Percentiles rank a stretch among this genome's conserved stretches.
Evolutionary conservation across 2,888 invertebrate genomes (phyloP).

Genomic region (Coleophora deauratella): DNA sequence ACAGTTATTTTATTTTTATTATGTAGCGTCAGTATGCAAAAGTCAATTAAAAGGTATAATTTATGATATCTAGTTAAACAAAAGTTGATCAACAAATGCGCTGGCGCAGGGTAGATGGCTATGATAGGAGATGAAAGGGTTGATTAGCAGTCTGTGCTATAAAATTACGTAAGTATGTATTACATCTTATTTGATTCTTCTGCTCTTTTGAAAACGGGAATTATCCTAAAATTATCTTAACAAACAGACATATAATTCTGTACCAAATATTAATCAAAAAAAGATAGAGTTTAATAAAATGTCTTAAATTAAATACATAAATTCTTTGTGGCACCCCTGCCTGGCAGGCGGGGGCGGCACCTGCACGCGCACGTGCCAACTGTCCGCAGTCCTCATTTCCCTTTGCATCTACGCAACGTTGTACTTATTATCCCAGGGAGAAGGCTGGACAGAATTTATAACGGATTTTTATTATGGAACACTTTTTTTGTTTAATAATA

Average conservation of each 20-base stretch:
- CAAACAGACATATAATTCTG: no score
- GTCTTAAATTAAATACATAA: no score
- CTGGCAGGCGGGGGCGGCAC: slow-evolving; percentile 41
- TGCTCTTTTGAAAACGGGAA: no score
- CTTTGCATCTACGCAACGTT: no score
- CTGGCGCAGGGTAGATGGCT: slow-evolving; percentile 21
- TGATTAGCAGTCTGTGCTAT: slow-evolving; percentile 26
- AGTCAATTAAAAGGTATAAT: slow-evolving; percentile 17
- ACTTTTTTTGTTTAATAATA: slow-evolving; percentile 1
- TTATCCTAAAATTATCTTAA: no score
- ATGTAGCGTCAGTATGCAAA: no score
- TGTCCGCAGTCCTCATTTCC: slow-evolving; percentile 38
- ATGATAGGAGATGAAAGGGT: slow-evolving; percentile 36
- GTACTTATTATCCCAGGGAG: slow-evolving; percentile 5
- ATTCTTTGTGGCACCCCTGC: slow-evolving; percentile 20
- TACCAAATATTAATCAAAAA: no score
- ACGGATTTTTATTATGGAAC: no score
- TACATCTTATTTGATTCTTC: no score
- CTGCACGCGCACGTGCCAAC: slow-evolving; percentile 67
- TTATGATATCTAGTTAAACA: slow-evolving; percentile 37
- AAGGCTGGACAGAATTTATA: background rate
- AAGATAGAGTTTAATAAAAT: no score
- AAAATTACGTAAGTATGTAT: no score
- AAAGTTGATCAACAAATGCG: slow-evolving; percentile 33
- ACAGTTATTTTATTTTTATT: no score